A percentile compares a stretch with the other conserved stretches of the same genome.
Conservation (phyloP, 2,797 vertebrate species). For the Leptatherina wallacei region DNA sequence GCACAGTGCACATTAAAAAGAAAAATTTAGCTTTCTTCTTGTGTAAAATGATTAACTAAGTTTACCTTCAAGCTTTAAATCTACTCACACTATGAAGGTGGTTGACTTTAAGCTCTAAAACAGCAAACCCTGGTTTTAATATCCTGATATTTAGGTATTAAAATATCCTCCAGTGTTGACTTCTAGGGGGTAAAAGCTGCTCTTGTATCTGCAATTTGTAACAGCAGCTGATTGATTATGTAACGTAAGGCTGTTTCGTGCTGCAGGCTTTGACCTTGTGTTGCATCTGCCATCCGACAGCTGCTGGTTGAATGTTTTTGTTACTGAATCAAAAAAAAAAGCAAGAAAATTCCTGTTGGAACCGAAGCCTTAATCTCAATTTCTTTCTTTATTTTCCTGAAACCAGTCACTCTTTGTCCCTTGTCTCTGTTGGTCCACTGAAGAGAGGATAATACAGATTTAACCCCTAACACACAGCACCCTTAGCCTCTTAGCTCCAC, state of each 20-base stretch:
- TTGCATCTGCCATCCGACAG: conserved; percentile 50
- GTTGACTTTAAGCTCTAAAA: neutral
- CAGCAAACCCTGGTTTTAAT: neutral
- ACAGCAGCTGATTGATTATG: conserved; percentile 53
- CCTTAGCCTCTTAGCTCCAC: conserved; percentile 68
- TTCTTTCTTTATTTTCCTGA: conserved; percentile 27
- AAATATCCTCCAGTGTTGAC: neutral
- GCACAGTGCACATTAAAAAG: neutral
- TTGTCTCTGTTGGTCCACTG: conserved; percentile 37
- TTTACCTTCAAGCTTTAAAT: conserved; percentile 8
- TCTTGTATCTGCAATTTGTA: conserved; percentile 12
- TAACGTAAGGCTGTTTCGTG: conserved; percentile 32
- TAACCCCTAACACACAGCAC: conserved; percentile 53
- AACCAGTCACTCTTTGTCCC: conserved; percentile 45
- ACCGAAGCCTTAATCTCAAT: neutral
- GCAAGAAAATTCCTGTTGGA: conserved; percentile 33
- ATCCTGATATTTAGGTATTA: neutral
- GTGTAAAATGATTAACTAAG: neutral
- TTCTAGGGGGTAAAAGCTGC: conserved; percentile 7
- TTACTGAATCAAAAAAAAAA: conserved; percentile 39
- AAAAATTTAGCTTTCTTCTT: neutral
- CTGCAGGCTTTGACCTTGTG: conserved; percentile 45
- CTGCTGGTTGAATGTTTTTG: conserved; percentile 35
- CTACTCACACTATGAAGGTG: neutral
- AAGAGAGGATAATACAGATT: conserved; percentile 59